These are phyloP conservation scores for Triops cancriformis DNA, from an alignment of 1,140 invertebrate genomes.

Conservation along the genomic window DNA sequence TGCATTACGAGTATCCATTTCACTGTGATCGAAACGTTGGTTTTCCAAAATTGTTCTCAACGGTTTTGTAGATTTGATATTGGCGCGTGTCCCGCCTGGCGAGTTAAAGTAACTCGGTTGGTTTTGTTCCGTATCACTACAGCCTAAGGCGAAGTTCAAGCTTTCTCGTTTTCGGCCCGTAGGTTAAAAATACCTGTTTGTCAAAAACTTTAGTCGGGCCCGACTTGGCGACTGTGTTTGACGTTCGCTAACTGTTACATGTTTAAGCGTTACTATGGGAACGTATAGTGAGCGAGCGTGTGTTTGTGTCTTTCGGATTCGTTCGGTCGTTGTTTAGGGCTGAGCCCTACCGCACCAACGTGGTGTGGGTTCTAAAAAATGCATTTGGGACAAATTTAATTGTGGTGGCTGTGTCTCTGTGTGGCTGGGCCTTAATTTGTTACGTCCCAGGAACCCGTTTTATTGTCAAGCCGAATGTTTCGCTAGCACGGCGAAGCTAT, in stretches of 20 bases:
- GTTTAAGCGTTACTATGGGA: background rate
- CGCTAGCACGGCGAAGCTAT: background rate
- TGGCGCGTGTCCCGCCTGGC: no score
- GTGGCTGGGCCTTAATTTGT: background rate
- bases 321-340: no score
- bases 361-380: background rate
- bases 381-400: background rate
- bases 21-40: no score
- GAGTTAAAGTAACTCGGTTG: background rate
- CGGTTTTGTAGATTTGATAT: no score
- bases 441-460: background rate
- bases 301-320: no score
- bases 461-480: background rate
- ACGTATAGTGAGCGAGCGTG: background rate
- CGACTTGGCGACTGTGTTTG: background rate
- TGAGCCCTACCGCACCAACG: background rate
- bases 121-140: background rate
- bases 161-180: background rate
- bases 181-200: background rate
- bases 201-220: background rate
- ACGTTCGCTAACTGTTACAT: background rate
- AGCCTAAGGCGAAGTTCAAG: background rate
- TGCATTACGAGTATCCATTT: no score
- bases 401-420: background rate
- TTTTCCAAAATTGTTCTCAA: no score